Evolutionary conservation across 1,140 invertebrate species (phyloP), one percentile per base, ranked within the genome.

Genomic region (Tyrophagus putrescentiae): DNA sequence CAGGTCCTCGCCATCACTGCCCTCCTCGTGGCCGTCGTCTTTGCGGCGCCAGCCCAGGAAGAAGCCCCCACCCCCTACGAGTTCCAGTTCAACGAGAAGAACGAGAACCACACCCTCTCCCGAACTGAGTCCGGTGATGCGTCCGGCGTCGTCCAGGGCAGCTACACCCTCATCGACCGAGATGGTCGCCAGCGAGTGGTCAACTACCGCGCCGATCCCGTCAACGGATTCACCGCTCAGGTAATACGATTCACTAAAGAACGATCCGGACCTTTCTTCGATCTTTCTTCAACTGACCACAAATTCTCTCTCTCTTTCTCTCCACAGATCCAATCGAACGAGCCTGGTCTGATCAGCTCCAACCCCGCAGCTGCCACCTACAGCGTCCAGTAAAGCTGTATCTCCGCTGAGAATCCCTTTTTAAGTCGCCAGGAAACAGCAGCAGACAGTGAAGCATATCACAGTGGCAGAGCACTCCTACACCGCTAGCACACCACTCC

Each of bases 191-290:
- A 64, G 34, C 60, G 66, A 18, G 60, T 39, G 9, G 66, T 67
- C 1, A 52, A 63, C n/a, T 67, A 67, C 45, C 57, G 60, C 6
- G 66, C 66, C 16, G 66, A 67, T 36, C 56, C 64, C 27, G 60
- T 48, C n/a, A 54, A 44, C n/a, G 62, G 62, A 39, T 39, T 39
- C 21, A 39, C 21, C 21, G 36, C 21, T 39, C 21, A 39, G n/a
- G n/a, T n/a, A n/a, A n/a, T n/a, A n/a, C n/a, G n/a, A n/a, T n/a
- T 39, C 21, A 39, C 21, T 39, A 39, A 39, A 13, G 13, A 13
- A 13, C 13, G 36, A 13, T 39, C 21, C 13, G 13, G 13, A 39
- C 13, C 36, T 39, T 21, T 39, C 13, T 39, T 39, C 21, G 13
- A 21, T 13, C 21, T 39, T 39, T 39, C 13, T 39, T 13, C 21